Percentiles rank a stretch among this genome's conserved stretches.
These are phyloP conservation scores for Pseudorectes ferrugineus DNA, from an alignment of 2,113 vertebrate species.

Conservation along the genomic window DNA sequence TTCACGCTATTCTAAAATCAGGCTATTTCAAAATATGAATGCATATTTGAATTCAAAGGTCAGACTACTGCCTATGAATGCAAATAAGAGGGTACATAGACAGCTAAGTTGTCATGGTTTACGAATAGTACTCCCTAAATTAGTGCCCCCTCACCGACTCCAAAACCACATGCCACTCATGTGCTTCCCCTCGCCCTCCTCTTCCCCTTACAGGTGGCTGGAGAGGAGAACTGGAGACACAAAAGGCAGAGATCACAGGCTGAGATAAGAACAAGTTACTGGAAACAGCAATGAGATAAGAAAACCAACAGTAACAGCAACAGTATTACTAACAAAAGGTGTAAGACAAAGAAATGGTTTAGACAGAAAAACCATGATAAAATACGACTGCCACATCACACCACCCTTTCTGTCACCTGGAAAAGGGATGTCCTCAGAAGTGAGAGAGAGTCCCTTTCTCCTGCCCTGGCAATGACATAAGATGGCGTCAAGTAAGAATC, in stretches of 20 bases:
- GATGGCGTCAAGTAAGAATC: neutral
- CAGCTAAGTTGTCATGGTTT: neutral
- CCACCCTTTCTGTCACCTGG: neutral
- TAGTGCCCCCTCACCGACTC: neutral
- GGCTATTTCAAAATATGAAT: slow-evolving; percentile 19
- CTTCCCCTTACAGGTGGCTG: neutral
- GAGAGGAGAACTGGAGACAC: neutral
- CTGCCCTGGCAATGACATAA: accelerated
- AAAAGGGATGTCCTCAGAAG: neutral
- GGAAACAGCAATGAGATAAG: neutral
- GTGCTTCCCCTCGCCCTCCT: accelerated
- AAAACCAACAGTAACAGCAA: neutral
- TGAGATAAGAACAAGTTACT: neutral
- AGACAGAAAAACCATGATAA: neutral
- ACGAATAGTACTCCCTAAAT: neutral
- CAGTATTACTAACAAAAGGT: neutral
- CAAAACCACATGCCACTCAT: neutral
- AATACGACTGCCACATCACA: neutral
- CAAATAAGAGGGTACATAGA: neutral
- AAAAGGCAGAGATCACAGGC: neutral
- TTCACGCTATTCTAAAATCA: slow-evolving; percentile 11
- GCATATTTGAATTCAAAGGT: slow-evolving; percentile 44
- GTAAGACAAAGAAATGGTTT: neutral
- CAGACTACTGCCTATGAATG: neutral
- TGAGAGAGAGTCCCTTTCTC: neutral